Conservation (phyloP, 2,113 vertebrate species). For the Ailurus styani region DNA sequence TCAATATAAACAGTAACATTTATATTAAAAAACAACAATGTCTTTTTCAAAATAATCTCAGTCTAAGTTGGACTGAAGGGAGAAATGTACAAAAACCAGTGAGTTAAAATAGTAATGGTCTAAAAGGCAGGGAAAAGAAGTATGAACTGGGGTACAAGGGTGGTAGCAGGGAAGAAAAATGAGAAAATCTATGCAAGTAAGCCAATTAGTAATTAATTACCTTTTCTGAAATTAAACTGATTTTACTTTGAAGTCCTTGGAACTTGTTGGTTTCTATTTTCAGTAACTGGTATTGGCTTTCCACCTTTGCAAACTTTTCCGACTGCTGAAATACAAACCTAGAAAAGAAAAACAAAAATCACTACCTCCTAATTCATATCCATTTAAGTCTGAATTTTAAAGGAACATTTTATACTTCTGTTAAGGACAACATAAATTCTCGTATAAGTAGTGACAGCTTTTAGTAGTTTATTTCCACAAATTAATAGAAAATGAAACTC, state of each 20-base stretch:
- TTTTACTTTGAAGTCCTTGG: constrained; percentile 84
- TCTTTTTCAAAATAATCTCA: constrained; percentile 13
- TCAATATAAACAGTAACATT: background rate
- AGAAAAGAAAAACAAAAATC: constrained; percentile 60
- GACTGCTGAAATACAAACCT: constrained; percentile 92
- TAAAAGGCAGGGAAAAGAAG: background rate
- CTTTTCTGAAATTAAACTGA: constrained; percentile 89
- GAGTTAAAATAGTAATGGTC: background rate
- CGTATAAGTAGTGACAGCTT: background rate
- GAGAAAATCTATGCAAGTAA: background rate
- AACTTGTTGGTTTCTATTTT: constrained; percentile 82
- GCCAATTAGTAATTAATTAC: constrained; percentile 77
- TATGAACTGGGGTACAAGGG: background rate
- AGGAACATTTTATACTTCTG: constrained; percentile 2
- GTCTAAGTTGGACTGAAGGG: background rate
- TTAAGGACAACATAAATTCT: background rate
- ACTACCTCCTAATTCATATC: background rate
- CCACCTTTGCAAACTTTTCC: constrained; percentile 84
- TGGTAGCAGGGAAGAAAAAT: background rate
- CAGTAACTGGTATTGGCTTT: constrained; percentile 85
- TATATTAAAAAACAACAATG: background rate
- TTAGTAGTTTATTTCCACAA: background rate
- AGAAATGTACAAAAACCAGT: background rate
- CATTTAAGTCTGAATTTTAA: constrained; percentile 16
- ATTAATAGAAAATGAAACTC: background rate